Conservation (phyloP, 2,113 vertebrate species). For the Leucopsar rothschildi region DNA sequence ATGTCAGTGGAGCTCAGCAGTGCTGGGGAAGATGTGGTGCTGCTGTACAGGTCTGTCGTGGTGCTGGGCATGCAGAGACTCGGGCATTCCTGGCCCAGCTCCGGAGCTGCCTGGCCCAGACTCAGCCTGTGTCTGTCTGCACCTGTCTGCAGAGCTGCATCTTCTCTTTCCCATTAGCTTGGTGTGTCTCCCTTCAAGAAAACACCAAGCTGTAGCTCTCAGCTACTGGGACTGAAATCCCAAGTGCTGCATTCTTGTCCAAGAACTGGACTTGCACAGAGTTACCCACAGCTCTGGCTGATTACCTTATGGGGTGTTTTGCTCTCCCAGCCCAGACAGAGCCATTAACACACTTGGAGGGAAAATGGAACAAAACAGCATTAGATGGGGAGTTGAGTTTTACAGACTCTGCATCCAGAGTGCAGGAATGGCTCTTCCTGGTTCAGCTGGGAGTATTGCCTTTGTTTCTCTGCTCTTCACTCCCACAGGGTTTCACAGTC, state of each 20-base stretch:
- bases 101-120: not conserved
- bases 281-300: not conserved
- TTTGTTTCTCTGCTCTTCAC: not conserved
- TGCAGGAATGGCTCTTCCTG: not conserved
- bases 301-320: slow-evolving; percentile 1
- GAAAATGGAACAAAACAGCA: not conserved
- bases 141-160: not conserved
- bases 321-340: slow-evolving; percentile 6
- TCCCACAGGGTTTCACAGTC: not conserved
- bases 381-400: not conserved
- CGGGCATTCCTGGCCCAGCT: not conserved
- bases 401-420: slow-evolving; percentile 15
- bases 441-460: not conserved
- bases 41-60: rapidly evolving
- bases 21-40: not conserved
- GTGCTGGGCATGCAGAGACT: not conserved
- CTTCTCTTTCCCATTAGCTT: not conserved
- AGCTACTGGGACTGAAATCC: not conserved
- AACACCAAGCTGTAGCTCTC: not conserved
- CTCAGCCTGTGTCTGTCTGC: not conserved
- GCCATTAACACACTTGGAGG: slow-evolving; percentile 36
- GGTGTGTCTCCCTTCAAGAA: not conserved
- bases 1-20: not conserved
- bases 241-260: not conserved
- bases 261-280: not conserved